A percentile compares a stretch with the other conserved stretches of the same genome.
Evolutionary conservation across 2,888 invertebrate species (phyloP).

Genomic region (Ellobium chinense): DNA sequence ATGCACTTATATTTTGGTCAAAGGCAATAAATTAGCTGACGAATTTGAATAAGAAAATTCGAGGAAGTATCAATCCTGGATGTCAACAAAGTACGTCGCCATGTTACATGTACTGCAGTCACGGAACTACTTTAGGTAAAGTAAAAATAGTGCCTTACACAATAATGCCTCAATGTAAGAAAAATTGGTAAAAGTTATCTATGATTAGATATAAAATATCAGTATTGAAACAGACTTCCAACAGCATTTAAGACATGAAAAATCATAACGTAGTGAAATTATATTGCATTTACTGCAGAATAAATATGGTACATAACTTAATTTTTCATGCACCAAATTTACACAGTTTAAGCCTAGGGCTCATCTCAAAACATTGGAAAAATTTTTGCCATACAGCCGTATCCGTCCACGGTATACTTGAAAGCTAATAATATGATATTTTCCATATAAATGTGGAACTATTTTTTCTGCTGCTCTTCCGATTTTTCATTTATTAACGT

Average conservation of each 20-base stretch:
- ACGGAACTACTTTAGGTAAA: background rate
- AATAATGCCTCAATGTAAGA: background rate
- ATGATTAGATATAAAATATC: too few species aligned
- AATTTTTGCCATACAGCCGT: too few species aligned
- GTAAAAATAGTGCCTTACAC: background rate
- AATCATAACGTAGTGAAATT: background rate
- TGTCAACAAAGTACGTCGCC: slow-evolving; percentile 49
- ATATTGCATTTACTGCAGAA: background rate
- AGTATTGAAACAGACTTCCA: too few species aligned
- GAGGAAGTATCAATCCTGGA: slow-evolving; percentile 2
- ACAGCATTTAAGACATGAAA: too few species aligned
- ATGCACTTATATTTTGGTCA: too few species aligned
- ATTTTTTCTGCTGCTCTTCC: background rate
- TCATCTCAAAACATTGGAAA: background rate
- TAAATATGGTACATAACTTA: slow-evolving; percentile 31
- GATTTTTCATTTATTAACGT: too few species aligned
- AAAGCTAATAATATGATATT: background rate
- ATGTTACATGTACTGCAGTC: slow-evolving; percentile 34
- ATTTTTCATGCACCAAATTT: background rate
- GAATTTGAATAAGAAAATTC: too few species aligned
- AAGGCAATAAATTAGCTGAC: too few species aligned
- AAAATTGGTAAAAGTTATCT: too few species aligned
- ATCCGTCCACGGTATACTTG: too few species aligned
- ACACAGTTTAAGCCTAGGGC: background rate
- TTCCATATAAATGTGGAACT: background rate